Evolutionary conservation across 2,888 invertebrate species (phyloP).

Genomic region (Drosophila recens): DNA sequence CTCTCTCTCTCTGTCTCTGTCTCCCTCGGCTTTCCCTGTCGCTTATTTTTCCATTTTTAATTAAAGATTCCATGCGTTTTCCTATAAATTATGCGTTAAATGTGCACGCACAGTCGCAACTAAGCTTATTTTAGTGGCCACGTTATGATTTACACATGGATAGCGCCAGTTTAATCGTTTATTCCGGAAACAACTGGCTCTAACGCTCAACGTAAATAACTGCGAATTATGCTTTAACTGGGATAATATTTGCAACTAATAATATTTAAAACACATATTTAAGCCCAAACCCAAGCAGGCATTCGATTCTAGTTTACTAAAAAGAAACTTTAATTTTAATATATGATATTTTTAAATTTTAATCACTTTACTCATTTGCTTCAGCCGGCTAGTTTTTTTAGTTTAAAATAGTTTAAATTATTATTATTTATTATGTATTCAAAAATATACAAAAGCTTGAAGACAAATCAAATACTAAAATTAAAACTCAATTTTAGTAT

Average conservation of each 20-base stretch:
- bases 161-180: neutral
- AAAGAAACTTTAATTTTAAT: no score
- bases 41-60: constrained; percentile 61
- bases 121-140: constrained; percentile 20
- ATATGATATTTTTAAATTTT: no score
- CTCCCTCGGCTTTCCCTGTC: neutral
- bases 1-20: neutral
- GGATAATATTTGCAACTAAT: neutral
- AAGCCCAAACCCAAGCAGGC: neutral
- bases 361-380: no score
- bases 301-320: neutral
- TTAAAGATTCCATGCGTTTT: constrained; percentile 58
- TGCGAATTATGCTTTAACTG: constrained; percentile 1
- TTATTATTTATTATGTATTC: neutral
- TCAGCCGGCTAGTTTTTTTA: neutral
- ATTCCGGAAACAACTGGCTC: neutral
- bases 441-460: neutral
- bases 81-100: constrained; percentile 52
- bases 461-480: no score
- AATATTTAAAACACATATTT: neutral
- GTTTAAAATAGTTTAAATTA: neutral
- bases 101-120: constrained; percentile 15
- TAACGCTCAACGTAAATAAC: neutral
- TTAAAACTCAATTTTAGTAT: no score
- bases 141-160: constrained; percentile 34